Evolutionary conservation across 2,888 invertebrate species (phyloP), one percentile per base, ranked within the genome.

Genomic region (Thereva nobilitata): DNA sequence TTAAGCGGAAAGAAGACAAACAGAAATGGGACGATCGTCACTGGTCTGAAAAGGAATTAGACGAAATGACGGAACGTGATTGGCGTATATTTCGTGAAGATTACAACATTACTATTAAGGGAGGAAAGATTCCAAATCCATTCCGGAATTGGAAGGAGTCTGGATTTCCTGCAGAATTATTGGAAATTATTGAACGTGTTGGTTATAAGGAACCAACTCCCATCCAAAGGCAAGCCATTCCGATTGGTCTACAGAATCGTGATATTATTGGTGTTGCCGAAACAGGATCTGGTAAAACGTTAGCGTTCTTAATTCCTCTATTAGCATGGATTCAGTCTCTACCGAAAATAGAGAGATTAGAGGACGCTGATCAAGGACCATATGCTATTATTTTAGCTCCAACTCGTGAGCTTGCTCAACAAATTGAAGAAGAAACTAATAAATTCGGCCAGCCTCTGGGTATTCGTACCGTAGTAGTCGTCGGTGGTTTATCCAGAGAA

Each of bases 31-130:
- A 99, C 80, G 98, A 99, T 79, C 87, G 99, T 4, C 99, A 99
- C 80, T 99, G 99, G 99, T 92, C 93, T 4, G 97, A 98, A 76
- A 99, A 99, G 79, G 89, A 89, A 7, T 82, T 90, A 0, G 88
- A 89, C 61, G 97, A 98, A 81, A 99, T 99, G 99, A 95, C 93
- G 0, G 98, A 99, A 79, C 86, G 99, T 74, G 99, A 99, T 84
- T 99, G 99, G 99, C 88, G 99, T 80, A 99, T 99, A 75, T 99
- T 99, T 80, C 87, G 97, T 71, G 99, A 99, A 82, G 99, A 99
- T 82, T 99, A 97, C 80, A 99, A 96, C 78, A 97, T 99, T 64
- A 93, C 96, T 3, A 93, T 98, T 69, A 99, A 99, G 82, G 97
- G 97, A 71, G 99, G 99, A 0, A 90, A 86, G 77, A 96, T 99